Percentiles rank a stretch among this genome's conserved stretches.
These are phyloP conservation scores for Sebastes diaconus DNA, from an alignment of 2,797 vertebrate genomes.

Conservation along the genomic window DNA sequence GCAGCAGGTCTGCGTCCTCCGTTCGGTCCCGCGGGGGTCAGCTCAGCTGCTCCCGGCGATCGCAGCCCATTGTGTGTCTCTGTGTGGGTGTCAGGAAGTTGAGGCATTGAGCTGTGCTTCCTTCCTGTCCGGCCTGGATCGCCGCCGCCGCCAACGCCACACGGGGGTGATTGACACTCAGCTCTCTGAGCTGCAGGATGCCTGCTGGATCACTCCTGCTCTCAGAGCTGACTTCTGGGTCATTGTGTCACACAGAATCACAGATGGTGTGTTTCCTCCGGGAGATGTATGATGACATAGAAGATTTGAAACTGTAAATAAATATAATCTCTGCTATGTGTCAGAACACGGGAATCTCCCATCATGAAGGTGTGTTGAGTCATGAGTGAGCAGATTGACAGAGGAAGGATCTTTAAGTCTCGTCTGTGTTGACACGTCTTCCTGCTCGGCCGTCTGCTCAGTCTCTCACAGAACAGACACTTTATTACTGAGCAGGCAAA, in stretches of 20 bases:
- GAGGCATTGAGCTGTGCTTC: conserved; percentile 71
- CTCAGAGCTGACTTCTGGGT: conserved; percentile 30
- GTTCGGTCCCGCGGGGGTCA: neutral
- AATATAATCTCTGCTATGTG: neutral
- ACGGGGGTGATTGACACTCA: conserved; percentile 62
- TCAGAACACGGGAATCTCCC: conserved; percentile 5
- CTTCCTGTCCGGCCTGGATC: conserved; percentile 68
- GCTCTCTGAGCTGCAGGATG: conserved; percentile 63
- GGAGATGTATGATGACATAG: neutral
- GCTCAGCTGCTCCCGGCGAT: neutral
- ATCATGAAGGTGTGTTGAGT: neutral
- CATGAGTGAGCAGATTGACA: neutral
- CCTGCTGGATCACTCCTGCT: conserved; percentile 56
- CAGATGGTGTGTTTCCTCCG: conserved; percentile 21
- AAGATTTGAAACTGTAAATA: neutral
- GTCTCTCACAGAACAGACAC: too few relatives aligned
- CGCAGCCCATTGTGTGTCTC: conserved; percentile 67
- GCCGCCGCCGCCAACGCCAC: neutral
- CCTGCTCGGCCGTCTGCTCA: conserved; percentile 20
- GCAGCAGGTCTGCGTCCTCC: conserved; percentile 14
- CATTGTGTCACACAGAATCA: conserved; percentile 39
- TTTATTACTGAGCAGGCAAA: neutral
- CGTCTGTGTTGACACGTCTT: conserved; percentile 32
- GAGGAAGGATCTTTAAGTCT: conserved; percentile 15
- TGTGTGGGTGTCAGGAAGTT: conserved; percentile 77